Base-by-base conservation (phyloP, 2,113 vertebrate genomes). In the Ammospiza nelsoni region DNA sequence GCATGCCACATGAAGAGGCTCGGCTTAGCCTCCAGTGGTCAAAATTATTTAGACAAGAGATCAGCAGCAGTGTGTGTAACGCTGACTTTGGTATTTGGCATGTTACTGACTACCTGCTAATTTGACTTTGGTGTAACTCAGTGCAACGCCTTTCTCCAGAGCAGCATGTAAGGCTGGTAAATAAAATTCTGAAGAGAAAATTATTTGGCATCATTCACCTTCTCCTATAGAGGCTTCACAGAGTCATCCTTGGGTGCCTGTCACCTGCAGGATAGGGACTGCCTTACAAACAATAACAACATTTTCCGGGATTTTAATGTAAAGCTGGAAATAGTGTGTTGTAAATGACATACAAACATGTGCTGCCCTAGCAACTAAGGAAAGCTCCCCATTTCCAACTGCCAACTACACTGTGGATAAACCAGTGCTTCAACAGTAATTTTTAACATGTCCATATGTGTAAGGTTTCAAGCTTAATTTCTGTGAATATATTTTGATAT, bases 1-100 rank as follows among this genome's bases (percentile, higher is more conserved):
- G 88, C 96, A 95, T 95, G 91, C 94, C 96, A 95, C 88, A 86
- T 61, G 82, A 95, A 97, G 94, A 96, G 85, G 83, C 73, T 80
- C 78, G 83, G 96, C 94, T 97, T 97, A 96, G 94, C 75, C 84
- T 89, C 88, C 96, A 96, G 89, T 95, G 89, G 95, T 96, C 87
- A 94, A 97, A 96, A 94, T 87, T 92, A 94, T 91, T 90, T 90
- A 90, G 77, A 94, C 81, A 87, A 95, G 95, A 58, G 74, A 95
- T 93, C 88, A 86, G 66, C 20, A 85, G 55, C 87, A 92, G 59
- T 61, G 49, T 39, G 48, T 87, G 93, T 92, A 96, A 87, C 76
- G 68, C 82, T 87, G 95, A 92, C 90, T 96, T 93, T 23, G 78
- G 94, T 91, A 91, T 96, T 74, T 71, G 52, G 72, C 80, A 85